These are phyloP conservation scores for Cephalotes varians DNA, from an alignment of 2,888 invertebrate genomes.

Conservation along the genomic window DNA sequence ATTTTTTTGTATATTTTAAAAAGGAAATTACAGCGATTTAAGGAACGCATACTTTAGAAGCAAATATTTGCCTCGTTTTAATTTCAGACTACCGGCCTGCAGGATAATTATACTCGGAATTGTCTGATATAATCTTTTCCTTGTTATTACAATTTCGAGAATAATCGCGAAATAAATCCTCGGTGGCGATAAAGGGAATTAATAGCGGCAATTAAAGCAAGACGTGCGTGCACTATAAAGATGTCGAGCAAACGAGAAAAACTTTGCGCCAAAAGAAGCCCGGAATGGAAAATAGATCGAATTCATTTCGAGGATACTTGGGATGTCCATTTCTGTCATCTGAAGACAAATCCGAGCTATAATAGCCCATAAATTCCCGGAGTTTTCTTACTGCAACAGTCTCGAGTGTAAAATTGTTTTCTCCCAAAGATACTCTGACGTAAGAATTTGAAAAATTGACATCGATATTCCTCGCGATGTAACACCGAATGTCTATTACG, in stretches of 20 bases:
- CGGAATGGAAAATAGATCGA: slow-evolving; percentile 45
- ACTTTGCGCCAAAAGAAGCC: slow-evolving; percentile 21
- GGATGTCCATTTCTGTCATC: slow-evolving; percentile 40
- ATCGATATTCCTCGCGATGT: slow-evolving; percentile 2
- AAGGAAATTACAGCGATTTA: background rate
- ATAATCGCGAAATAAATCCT: slow-evolving; percentile 48
- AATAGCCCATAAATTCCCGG: slow-evolving; percentile 32
- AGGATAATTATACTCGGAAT: slow-evolving; percentile 33
- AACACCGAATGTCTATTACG: background rate
- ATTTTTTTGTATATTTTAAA: background rate
- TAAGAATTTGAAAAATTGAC: slow-evolving; percentile 17
- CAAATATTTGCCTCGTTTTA: slow-evolving; percentile 37
- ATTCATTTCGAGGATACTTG: slow-evolving; percentile 33
- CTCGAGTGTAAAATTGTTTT: slow-evolving; percentile 46
- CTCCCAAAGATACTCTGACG: background rate
- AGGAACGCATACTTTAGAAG: background rate
- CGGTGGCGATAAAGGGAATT: slow-evolving; percentile 12
- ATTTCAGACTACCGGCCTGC: slow-evolving; percentile 9
- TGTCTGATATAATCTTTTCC: slow-evolving; percentile 4
- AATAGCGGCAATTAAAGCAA: slow-evolving; percentile 48
- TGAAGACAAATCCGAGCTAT: slow-evolving; percentile 35
- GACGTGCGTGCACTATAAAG: slow-evolving; percentile 26
- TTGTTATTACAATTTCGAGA: slow-evolving; percentile 36
- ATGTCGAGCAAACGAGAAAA: slow-evolving; percentile 26
- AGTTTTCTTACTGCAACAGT: slow-evolving; percentile 17